Percentiles rank a stretch among this genome's conserved stretches.
These are phyloP conservation scores for Nemurella pictetii DNA, from an alignment of 2,888 invertebrate genomes.

Conservation along the genomic window DNA sequence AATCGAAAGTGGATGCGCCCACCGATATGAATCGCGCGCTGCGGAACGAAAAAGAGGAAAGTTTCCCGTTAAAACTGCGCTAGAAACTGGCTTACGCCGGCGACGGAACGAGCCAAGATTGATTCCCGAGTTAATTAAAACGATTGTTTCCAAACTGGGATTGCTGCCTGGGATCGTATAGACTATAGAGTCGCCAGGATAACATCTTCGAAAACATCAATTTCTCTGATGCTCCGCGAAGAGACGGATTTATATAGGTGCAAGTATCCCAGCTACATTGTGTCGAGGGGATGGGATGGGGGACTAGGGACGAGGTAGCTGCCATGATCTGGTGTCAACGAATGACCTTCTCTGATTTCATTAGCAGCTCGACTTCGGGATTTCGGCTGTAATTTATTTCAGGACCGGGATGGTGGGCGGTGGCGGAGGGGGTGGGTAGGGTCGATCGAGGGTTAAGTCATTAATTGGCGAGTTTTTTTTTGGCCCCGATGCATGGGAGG, in stretches of 20 bases:
- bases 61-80: background rate
- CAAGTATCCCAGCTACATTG: background rate
- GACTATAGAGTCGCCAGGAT: background rate
- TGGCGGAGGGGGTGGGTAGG: background rate
- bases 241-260: background rate
- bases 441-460: slow-evolving; percentile 16
- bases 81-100: background rate
- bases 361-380: background rate
- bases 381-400: background rate
- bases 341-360: background rate
- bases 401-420: too few relatives aligned
- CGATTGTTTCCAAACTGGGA: slow-evolving; percentile 19
- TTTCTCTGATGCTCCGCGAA: background rate
- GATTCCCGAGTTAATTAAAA: slow-evolving; percentile 37
- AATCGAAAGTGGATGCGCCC: background rate
- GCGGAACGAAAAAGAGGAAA: background rate
- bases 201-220: background rate
- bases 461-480: slow-evolving; percentile 28
- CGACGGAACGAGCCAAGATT: slow-evolving; percentile 28
- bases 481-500: background rate
- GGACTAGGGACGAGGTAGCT: background rate
- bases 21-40: background rate
- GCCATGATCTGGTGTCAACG: slow-evolving; percentile 3
- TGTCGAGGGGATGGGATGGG: too few relatives aligned
- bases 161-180: background rate